phyloP scores from a whole-genome alignment of 1,140 invertebrate species.

The Tetragonula clypearis region DNA sequence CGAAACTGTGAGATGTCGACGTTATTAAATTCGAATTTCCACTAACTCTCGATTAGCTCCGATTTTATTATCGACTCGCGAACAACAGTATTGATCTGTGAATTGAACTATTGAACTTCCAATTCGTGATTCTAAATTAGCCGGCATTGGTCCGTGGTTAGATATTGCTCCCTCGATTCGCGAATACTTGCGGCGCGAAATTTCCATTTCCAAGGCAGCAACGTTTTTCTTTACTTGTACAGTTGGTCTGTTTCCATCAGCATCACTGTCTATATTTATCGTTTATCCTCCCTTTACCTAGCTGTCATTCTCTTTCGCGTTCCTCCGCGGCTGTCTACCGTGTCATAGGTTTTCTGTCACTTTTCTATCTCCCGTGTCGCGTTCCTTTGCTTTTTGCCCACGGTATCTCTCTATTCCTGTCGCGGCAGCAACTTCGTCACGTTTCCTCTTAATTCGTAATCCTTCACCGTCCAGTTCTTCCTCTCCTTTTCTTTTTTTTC shows the following conservation, averaged over 20 bases:
- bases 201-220: not conserved
- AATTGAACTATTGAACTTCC: not conserved
- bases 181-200: not conserved
- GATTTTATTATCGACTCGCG: not conserved
- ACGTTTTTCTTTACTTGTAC: not conserved
- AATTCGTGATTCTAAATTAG: not conserved
- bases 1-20: too few relatives aligned
- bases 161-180: not conserved
- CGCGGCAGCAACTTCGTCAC: not conserved
- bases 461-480: constrained; percentile 35
- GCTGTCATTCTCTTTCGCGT: not conserved
- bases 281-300: not conserved
- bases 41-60: not conserved
- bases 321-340: constrained; percentile 7
- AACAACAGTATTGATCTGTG: not conserved
- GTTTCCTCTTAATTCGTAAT: constrained; percentile 48
- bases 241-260: constrained; percentile 8
- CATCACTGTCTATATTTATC: constrained; percentile 8
- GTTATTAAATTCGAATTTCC: too few relatives aligned
- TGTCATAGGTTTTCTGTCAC: constrained; percentile 19
- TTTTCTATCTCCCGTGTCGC: not conserved
- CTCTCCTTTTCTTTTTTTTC: constrained; percentile 17
- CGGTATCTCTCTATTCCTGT: constrained; percentile 3
- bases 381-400: not conserved
- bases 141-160: not conserved